Percentiles rank a stretch among this genome's conserved stretches.
Evolutionary conservation across 2,113 vertebrate genomes (phyloP).

Genomic region (Amphilophus citrinellus): DNA sequence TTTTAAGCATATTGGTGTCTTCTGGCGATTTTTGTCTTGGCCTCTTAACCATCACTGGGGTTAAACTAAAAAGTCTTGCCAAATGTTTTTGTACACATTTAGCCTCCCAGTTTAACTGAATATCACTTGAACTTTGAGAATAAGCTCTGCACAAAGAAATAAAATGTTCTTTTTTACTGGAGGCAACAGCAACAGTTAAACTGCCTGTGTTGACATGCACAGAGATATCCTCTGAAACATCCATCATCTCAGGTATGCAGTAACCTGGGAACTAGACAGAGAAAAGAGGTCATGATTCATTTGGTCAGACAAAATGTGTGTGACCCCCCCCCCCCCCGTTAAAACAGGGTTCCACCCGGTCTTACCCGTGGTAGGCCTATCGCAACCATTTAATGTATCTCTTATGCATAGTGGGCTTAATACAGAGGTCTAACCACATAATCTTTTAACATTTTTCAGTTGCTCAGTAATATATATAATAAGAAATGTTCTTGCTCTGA

Average conservation of each 20-base stretch:
- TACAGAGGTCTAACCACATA: not conserved
- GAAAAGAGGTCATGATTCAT: not conserved
- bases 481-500: not conserved
- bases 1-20: conserved; percentile 21
- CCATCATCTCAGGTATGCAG: not conserved
- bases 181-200: not conserved
- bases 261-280: not conserved
- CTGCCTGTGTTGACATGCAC: not conserved
- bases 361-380: not conserved
- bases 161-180: not conserved
- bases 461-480: not conserved
- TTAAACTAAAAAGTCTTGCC: not conserved
- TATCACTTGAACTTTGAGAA: not conserved
- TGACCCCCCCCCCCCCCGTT: not conserved
- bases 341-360: not conserved
- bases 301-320: conserved; percentile 7
- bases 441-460: not conserved
- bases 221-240: not conserved
- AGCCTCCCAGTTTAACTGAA: not conserved
- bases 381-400: not conserved
- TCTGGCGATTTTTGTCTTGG: conserved; percentile 21
- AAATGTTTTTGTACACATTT: conserved; percentile 6
- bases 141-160: not conserved
- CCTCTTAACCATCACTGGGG: conserved; percentile 12
- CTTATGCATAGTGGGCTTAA: not conserved